Evolutionary conservation across 2,888 invertebrate genomes (phyloP).

Genomic region (Cyclophora punctaria): DNA sequence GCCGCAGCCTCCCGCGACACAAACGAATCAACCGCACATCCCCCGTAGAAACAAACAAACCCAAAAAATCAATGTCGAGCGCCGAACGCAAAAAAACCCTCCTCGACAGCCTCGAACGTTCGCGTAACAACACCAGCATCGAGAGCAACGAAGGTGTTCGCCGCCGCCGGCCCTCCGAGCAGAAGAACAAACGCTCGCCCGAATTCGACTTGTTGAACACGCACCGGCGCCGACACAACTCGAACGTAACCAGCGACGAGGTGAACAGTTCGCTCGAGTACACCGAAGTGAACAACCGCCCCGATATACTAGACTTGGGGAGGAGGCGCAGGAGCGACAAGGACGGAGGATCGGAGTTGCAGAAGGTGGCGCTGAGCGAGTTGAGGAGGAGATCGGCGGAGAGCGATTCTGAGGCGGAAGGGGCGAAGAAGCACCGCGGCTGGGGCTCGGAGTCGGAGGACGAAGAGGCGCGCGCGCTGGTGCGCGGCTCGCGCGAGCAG

Average conservation of each 20-base stretch:
- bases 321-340: constrained; percentile 46
- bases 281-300: constrained; percentile 65
- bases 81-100: constrained; percentile 67
- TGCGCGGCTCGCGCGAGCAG: constrained; percentile 78
- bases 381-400: constrained; percentile 61
- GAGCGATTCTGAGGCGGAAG: constrained; percentile 52
- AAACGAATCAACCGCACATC: constrained; percentile 55
- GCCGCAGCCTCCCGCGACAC: constrained; percentile 51
- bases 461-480: constrained; percentile 78
- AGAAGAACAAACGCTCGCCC: constrained; percentile 59
- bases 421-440: constrained; percentile 51
- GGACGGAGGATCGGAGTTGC: constrained; percentile 50
- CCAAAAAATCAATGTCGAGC: constrained; percentile 68
- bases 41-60: constrained; percentile 60
- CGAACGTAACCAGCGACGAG: constrained; percentile 67
- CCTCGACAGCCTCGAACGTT: constrained; percentile 64
- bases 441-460: constrained; percentile 58
- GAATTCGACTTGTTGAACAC: constrained; percentile 64
- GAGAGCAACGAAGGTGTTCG: constrained; percentile 63
- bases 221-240: constrained; percentile 63
- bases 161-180: constrained; percentile 55
- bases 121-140: constrained; percentile 64
- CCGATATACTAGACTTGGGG: constrained; percentile 63
- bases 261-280: constrained; percentile 68
- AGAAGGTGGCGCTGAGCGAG: constrained; percentile 58